phyloP scores from a whole-genome alignment of 2,113 vertebrate genomes.

The Bufo bufo region DNA sequence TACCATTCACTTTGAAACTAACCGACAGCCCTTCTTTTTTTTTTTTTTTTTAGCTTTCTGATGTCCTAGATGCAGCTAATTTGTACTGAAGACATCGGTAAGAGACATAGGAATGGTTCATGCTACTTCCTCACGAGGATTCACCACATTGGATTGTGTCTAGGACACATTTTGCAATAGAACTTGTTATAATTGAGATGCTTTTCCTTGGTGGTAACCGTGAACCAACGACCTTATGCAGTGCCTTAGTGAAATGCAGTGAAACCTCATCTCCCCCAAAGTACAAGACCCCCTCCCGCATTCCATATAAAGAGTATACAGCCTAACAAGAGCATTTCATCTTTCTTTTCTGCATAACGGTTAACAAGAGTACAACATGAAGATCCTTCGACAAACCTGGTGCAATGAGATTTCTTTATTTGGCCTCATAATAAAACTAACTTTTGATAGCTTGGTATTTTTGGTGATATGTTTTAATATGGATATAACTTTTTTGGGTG shows the following conservation, averaged over 20 bases:
- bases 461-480: neutral
- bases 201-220: conserved; percentile 59
- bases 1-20: too few relatives aligned
- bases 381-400: neutral
- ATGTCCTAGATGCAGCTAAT: conserved; percentile 76
- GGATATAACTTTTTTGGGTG: neutral
- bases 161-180: neutral
- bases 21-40: neutral
- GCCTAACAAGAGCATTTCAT: neutral
- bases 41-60: conserved; percentile 83
- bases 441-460: conserved; percentile 10
- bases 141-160: neutral
- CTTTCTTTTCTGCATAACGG: neutral
- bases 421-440: neutral
- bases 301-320: neutral
- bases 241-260: conserved; percentile 73
- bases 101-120: conserved; percentile 70
- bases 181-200: conserved; percentile 62
- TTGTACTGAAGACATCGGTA: conserved; percentile 53
- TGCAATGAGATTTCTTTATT: neutral
- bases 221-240: conserved; percentile 78
- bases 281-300: neutral
- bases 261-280: neutral
- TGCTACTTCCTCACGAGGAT: conserved; percentile 68
- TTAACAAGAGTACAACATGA: neutral